Evolutionary conservation across 2,797 vertebrate genomes (phyloP).

Genomic region (Sebastes hubbsi): DNA sequence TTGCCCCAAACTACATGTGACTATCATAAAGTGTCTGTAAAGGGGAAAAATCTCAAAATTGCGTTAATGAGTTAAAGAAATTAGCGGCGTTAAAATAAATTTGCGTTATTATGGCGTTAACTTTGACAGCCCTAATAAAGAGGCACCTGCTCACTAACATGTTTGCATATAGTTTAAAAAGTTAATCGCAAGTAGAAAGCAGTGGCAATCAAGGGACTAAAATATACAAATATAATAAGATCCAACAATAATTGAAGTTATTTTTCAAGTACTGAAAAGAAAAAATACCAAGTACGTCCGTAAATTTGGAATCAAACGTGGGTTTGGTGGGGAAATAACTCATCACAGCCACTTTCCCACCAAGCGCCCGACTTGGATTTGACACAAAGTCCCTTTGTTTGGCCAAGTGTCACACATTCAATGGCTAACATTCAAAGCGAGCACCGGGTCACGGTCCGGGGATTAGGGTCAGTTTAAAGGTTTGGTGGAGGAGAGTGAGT

Average conservation of each 20-base stretch:
- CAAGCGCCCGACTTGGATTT: constrained; percentile 42
- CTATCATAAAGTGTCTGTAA: too few relatives aligned
- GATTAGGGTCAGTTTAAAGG: constrained; percentile 76
- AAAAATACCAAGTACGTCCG: not conserved
- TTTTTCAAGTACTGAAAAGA: not conserved
- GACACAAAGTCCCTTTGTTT: constrained; percentile 77
- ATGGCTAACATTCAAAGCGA: constrained; percentile 65
- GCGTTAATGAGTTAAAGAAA: too few relatives aligned
- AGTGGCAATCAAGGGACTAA: not conserved
- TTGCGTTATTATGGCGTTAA: too few relatives aligned
- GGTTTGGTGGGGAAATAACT: constrained; percentile 44
- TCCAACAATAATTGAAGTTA: not conserved
- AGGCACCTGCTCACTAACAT: not conserved
- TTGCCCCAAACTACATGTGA: too few relatives aligned
- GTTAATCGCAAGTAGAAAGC: not conserved
- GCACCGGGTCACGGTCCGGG: constrained; percentile 62
- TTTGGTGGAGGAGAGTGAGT: constrained; percentile 53
- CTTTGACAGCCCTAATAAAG: not conserved
- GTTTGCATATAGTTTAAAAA: not conserved
- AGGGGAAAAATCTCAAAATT: too few relatives aligned
- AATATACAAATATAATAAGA: not conserved
- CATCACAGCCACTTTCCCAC: constrained; percentile 69
- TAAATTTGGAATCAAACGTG: constrained; percentile 16
- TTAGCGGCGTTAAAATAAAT: too few relatives aligned
- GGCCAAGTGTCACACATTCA: constrained; percentile 64